phyloP scores from a whole-genome alignment of 1,140 invertebrate genomes.

The Ooceraea biroi region DNA sequence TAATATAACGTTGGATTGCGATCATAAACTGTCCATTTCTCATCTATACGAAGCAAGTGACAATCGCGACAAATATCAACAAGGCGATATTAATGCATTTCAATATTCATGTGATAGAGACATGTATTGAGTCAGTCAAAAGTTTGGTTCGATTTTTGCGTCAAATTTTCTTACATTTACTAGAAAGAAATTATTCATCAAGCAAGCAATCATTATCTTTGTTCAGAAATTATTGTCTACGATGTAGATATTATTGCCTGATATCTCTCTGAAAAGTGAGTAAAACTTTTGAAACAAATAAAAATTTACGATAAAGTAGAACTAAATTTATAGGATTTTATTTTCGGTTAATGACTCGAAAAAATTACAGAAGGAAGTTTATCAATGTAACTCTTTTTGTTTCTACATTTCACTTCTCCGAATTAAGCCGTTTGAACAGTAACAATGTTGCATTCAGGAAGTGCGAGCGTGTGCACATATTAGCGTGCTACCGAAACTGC shows the following conservation, averaged over 20 bases:
- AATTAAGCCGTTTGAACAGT: neutral
- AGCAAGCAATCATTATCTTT: no score
- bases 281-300: neutral
- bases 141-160: no score
- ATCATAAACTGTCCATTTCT: neutral
- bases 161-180: no score
- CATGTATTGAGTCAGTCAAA: no score
- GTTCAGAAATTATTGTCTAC: no score
- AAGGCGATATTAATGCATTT: slow-evolving; percentile 8
- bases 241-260: no score
- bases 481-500: neutral
- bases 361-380: neutral
- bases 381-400: neutral
- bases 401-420: neutral
- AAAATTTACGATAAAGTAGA: no score
- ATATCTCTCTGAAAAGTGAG: neutral
- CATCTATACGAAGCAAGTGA: no score
- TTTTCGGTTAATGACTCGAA: neutral
- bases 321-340: neutral
- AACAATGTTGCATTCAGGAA: neutral
- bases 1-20: slow-evolving; percentile 18
- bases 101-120: neutral
- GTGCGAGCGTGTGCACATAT: neutral
- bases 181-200: no score
- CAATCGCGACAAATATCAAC: neutral